phyloP scores from a whole-genome alignment of 2,888 invertebrate genomes.

The Drosophila longiperda region DNA sequence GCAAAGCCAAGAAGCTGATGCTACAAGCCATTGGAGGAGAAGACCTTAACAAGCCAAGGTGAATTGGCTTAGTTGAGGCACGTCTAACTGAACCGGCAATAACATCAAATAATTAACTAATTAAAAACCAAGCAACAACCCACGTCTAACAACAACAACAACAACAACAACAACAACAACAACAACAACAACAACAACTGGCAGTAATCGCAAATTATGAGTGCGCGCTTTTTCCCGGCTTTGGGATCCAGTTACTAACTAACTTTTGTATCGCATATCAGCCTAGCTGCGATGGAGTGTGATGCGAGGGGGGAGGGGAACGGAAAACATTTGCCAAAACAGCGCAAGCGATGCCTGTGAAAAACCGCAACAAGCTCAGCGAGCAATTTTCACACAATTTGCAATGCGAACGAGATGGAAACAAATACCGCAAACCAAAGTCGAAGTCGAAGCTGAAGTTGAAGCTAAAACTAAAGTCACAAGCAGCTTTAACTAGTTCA shows the following conservation, averaged over 20 bases:
- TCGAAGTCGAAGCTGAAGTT: background rate
- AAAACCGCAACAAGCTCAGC: conserved; percentile 55
- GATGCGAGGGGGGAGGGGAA: conserved; percentile 14
- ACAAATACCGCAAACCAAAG: conserved; percentile 45
- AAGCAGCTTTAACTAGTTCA: conserved; percentile 55
- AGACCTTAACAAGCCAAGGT: conserved; percentile 25
- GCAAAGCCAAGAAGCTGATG: background rate
- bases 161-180: too few species aligned
- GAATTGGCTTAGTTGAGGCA: conserved; percentile 25
- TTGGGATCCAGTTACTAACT: conserved; percentile 15
- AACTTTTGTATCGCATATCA: conserved; percentile 10
- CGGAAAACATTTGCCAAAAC: conserved; percentile 50
- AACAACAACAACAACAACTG: conserved; percentile 37
- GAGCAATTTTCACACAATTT: conserved; percentile 70
- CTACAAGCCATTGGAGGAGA: background rate
- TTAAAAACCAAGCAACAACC: conserved; percentile 50
- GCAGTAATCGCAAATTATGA: conserved; percentile 63
- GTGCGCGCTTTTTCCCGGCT: conserved; percentile 47
- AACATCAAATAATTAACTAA: conserved; percentile 69
- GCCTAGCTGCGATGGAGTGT: conserved; percentile 8
- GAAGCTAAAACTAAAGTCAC: conserved; percentile 1
- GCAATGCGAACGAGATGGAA: conserved; percentile 60
- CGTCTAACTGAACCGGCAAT: conserved; percentile 45
- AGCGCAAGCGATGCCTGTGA: conserved; percentile 46
- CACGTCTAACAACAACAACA: conserved; percentile 6